Conservation (phyloP, 2,113 vertebrate genomes). For the Vulpes vulpes region DNA sequence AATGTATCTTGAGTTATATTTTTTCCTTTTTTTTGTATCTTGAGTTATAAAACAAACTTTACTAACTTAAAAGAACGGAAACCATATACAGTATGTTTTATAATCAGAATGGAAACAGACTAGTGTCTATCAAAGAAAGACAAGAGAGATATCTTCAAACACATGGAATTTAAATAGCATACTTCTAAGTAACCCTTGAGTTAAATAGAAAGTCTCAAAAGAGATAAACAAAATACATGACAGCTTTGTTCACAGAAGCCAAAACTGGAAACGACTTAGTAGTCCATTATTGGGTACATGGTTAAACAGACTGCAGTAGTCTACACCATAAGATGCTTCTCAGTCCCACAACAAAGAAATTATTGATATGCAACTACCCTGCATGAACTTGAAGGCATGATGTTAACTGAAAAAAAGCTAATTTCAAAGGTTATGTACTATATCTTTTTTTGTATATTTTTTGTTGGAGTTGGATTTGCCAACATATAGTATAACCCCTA, state of each 20-base stretch:
- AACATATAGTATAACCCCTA: too few species aligned
- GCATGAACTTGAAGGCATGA: background rate
- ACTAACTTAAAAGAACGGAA: background rate
- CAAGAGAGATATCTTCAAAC: background rate
- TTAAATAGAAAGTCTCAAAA: background rate
- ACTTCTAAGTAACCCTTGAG: background rate
- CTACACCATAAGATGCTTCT: background rate
- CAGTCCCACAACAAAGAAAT: background rate
- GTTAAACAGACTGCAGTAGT: background rate
- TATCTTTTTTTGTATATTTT: background rate
- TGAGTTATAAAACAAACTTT: background rate
- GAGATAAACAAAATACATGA: background rate
- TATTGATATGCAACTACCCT: background rate
- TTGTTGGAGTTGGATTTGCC: too few species aligned
- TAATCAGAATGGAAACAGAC: background rate
- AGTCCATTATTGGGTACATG: background rate
- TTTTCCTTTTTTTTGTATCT: too few species aligned
- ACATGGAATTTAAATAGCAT: background rate
- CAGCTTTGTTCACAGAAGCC: background rate
- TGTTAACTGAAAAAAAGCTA: background rate
- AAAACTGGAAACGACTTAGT: background rate
- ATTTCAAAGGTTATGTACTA: background rate
- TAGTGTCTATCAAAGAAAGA: background rate
- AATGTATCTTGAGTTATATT: too few species aligned
- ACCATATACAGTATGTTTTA: background rate